Base-by-base conservation (phyloP, 2,888 invertebrate genomes). In the Auanema freiburgensis region DNA sequence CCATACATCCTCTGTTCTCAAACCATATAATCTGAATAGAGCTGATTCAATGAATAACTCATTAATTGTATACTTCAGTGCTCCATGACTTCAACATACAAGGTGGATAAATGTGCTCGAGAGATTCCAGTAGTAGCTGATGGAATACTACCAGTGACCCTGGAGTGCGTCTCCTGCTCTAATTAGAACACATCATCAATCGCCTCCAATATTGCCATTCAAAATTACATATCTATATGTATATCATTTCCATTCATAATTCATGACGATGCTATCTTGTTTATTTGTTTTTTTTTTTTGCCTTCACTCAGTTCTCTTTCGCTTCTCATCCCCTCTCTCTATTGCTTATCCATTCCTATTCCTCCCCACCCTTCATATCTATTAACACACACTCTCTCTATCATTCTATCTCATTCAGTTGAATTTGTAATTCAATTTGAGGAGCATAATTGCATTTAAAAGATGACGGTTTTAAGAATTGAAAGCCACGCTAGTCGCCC, bases 151-250 rank as follows among this genome's bases (percentile, higher is more conserved):
- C 80, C 79, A 23, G 70, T 80, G 50, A 68, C 77, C 40, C 62
- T 80, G 25, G 79, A 80, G 49, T 80, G 80, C 60, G 80, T 80
- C 58, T 63, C 76, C 54, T 80, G 80, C 61, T 61, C 71, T 16
- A 53, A 55, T 42, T n/a, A 53, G 54, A 24, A 6, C n/a, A 40
- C 46, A 43, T 24, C 42, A 42, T 54, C 44, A 1, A 16, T 58
- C 44, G 43, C 53, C 46, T 18, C 16, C 3, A 3, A 21, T 21
- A 46, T 46, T 21, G 46, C 46, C 46, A 33, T 33, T 33, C 8
- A 33, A 33, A 33, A 33, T 33, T 33, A 33, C 33, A 33, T 33
- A 33, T 33, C 33, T 33, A 5, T 33, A 33, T 33, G 33, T 33
- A 33, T 33, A 33, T 33, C 33, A 33, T 33, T 33, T 33, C 33